Evolutionary conservation across 2,113 vertebrate species (phyloP).

Genomic region (Prunella fulvescens): DNA sequence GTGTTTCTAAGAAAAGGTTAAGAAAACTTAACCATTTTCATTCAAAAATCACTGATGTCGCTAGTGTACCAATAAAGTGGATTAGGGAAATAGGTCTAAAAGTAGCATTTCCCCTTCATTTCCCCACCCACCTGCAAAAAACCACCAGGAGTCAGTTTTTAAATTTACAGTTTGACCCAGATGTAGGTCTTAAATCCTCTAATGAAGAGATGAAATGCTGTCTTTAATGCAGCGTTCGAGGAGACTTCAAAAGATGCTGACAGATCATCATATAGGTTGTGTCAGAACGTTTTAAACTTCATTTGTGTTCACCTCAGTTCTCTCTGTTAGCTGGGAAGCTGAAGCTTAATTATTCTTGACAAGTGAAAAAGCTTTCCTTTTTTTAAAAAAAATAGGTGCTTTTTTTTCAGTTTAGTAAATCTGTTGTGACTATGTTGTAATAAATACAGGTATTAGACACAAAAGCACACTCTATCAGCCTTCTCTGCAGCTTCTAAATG

Average conservation of each 20-base stretch:
- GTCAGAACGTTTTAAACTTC: background rate
- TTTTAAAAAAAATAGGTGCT: background rate
- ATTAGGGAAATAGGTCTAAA: background rate
- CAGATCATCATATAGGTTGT: accelerated
- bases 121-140: background rate
- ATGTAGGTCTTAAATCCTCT: background rate
- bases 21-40: background rate
- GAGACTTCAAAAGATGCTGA: background rate
- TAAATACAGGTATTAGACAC: background rate
- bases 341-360: background rate
- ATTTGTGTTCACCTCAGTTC: accelerated
- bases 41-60: background rate
- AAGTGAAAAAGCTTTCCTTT: background rate
- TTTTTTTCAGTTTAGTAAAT: background rate
- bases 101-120: background rate
- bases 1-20: background rate
- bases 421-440: background rate
- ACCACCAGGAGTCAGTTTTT: background rate
- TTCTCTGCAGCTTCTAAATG: background rate
- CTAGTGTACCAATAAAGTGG: background rate
- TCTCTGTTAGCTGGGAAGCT: background rate
- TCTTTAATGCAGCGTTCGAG: background rate
- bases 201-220: background rate
- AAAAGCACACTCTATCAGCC: background rate
- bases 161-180: background rate